Conservation (phyloP, 2,797 vertebrate species). For the Fratercula arctica region DNA sequence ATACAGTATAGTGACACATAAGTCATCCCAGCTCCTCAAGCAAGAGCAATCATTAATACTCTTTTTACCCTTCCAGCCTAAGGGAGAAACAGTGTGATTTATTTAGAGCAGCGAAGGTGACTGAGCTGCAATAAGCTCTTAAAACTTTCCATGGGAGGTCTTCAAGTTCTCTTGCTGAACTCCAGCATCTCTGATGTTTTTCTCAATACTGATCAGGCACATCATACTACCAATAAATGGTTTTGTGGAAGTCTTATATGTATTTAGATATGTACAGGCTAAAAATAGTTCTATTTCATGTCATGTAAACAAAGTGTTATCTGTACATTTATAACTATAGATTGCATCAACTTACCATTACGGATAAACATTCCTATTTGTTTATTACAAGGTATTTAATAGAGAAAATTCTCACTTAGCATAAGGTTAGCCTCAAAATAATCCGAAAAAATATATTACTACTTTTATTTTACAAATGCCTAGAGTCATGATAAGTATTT, state of each 20-base stretch:
- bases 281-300: not conserved
- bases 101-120: not conserved
- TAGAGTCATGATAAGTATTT: not conserved
- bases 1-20: not conserved
- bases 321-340: not conserved
- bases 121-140: not conserved
- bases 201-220: not conserved
- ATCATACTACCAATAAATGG: not conserved
- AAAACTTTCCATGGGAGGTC: not conserved
- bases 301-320: not conserved
- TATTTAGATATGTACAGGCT: not conserved
- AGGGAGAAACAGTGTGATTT: not conserved
- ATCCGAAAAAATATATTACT: not conserved
- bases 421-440: not conserved
- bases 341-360: not conserved
- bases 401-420: not conserved
- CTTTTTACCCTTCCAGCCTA: not conserved
- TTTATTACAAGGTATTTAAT: not conserved
- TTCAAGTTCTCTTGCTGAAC: not conserved
- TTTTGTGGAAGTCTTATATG: not conserved
- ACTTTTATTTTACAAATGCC: not conserved
- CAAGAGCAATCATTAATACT: not conserved
- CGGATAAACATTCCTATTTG: not conserved
- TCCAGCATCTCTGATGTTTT: not conserved
- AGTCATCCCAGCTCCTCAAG: not conserved